Base-by-base conservation (phyloP, 2,888 invertebrate species). In the Heliconius charithonia region DNA sequence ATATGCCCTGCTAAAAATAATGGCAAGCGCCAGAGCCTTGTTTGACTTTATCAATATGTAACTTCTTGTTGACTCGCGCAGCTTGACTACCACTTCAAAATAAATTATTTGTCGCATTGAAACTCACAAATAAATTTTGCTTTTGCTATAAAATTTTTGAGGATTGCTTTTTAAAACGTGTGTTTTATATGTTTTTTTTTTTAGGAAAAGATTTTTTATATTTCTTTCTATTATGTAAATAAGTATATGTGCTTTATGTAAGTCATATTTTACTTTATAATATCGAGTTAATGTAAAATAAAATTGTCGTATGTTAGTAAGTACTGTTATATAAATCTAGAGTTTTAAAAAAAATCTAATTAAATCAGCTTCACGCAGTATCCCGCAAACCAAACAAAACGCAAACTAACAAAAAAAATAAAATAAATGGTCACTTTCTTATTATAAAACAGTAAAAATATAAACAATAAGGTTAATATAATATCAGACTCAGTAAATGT, bases 31-130 rank as follows among this genome's bases (percentile, higher is more conserved):
- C 71, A 16, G 56, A 32, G n/a, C 56, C 27, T 32, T 67, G n/a
- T 67, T 67, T 59, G 37, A 67, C 75, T 75, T 67, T 51, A 56
- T 75, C 65, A 66, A 66, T 66, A 75, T n/a, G 51, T 75, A 12
- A 51, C 71, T 56, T 51, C 12, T 56, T 71, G 71, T 71, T 56
- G 37, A 41, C 67, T 67, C n/a, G 37, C 32, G 66, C 67, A 41
- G 37, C 66, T 32, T 32, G 32, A n/a, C 37, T 67, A 13, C 37
- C 37, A 67, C 67, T 67, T 67, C 37, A 25, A 67, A 67, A 71
- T 71, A 71, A 32, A 71, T 32, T 56, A 71, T 71, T 56, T 32
- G 22, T 56, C 56, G 32, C 29, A 29, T 22, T 71, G 51, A 71
- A 32, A 32, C 56, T 71, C 29, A n/a, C 71, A 71, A 71, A 71